Conservation (phyloP, 2,888 invertebrate genomes). For the Ichneumon xanthorius region DNA sequence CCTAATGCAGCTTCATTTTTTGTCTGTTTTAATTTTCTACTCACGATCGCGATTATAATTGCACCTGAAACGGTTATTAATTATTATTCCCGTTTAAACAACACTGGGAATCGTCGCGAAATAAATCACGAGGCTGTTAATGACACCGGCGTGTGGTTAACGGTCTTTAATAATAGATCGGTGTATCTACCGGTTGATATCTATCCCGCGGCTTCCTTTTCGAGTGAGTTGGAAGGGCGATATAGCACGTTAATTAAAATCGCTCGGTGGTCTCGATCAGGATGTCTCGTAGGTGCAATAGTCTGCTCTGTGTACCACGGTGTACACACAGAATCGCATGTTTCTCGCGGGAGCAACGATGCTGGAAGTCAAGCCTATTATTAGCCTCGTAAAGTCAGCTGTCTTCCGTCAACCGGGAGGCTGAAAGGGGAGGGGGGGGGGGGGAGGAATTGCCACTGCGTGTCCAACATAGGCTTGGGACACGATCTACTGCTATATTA, state of each 20-base stretch:
- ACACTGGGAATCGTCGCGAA: background rate
- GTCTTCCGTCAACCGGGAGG: slow-evolving; percentile 66
- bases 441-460: slow-evolving; percentile 39
- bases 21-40: background rate
- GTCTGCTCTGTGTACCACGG: background rate
- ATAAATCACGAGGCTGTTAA: slow-evolving; percentile 30
- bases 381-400: slow-evolving; percentile 66
- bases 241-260: slow-evolving; percentile 59
- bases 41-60: background rate
- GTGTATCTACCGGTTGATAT: slow-evolving; percentile 10
- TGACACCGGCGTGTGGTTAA: slow-evolving; percentile 30
- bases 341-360: slow-evolving; percentile 57
- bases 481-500: slow-evolving; percentile 38
- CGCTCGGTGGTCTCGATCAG: slow-evolving; percentile 53
- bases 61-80: background rate
- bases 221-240: slow-evolving; percentile 33
- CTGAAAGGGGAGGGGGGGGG: background rate
- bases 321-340: background rate
- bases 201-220: slow-evolving; percentile 21
- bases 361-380: slow-evolving; percentile 64
- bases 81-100: background rate
- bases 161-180: slow-evolving; percentile 53
- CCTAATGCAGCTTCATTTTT: background rate
- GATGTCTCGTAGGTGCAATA: slow-evolving; percentile 9
- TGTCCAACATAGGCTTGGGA: slow-evolving; percentile 13